Conservation (phyloP, 2,888 invertebrate species). For the Plebejus anna region DNA sequence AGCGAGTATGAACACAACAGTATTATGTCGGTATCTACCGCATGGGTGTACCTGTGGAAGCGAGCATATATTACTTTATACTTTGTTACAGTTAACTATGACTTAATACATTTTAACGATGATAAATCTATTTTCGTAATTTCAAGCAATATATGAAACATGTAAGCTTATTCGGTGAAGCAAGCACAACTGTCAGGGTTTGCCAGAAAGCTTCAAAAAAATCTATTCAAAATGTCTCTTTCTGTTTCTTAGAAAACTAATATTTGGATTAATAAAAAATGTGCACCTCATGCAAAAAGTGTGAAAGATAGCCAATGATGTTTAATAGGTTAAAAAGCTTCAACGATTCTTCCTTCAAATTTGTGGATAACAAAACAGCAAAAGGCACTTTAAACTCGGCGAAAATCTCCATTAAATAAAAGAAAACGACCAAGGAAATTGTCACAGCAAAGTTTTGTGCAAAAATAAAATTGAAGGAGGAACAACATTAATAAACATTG, state of each 20-base stretch:
- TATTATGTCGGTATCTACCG: constrained; percentile 98
- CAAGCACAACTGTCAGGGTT: constrained; percentile 24
- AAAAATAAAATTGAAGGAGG: constrained; percentile 29
- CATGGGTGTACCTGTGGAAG: constrained; percentile 94
- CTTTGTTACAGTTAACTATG: neutral
- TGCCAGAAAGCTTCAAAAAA: constrained; percentile 27
- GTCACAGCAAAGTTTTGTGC: neutral
- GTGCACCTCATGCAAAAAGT: constrained; percentile 31
- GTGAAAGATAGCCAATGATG: constrained; percentile 28
- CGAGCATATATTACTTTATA: constrained; percentile 32
- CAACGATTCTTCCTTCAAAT: constrained; percentile 30
- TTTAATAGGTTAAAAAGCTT: constrained; percentile 27
- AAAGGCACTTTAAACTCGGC: constrained; percentile 17
- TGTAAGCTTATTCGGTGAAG: constrained; percentile 24
- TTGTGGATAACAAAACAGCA: constrained; percentile 10
- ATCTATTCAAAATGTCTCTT: constrained; percentile 26
- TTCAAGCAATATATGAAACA: constrained; percentile 17
- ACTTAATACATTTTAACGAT: constrained; percentile 17
- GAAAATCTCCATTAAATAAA: neutral
- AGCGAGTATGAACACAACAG: constrained; percentile 96
- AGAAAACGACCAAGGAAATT: constrained; percentile 1
- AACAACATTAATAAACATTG: constrained; percentile 28
- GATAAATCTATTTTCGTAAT: constrained; percentile 26
- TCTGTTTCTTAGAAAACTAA: constrained; percentile 25
- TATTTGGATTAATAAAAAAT: constrained; percentile 23